phyloP scores from a whole-genome alignment of 2,888 invertebrate genomes.

The Clistopyga incitator region DNA sequence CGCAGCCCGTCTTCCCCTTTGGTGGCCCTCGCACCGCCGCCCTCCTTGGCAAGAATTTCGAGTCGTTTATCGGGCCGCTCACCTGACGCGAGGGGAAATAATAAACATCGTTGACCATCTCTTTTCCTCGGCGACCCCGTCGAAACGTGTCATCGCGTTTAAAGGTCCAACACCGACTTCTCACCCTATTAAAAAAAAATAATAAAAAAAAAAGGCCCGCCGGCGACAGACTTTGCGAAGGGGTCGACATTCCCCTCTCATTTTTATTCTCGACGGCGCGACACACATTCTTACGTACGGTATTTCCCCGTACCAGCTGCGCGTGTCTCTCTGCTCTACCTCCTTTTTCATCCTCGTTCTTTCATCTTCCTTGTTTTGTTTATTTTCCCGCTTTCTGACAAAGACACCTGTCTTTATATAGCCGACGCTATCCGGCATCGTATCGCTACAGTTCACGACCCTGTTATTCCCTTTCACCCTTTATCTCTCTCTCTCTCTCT shows the following conservation, averaged over 20 bases:
- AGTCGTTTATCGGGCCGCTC: slow-evolving; percentile 21
- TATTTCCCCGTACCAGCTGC: slow-evolving; percentile 51
- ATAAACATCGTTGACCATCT: slow-evolving; percentile 55
- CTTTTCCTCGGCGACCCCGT: slow-evolving; percentile 51
- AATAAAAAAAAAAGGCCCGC: slow-evolving; percentile 37
- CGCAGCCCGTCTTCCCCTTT: not conserved
- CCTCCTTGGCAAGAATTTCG: slow-evolving; percentile 8
- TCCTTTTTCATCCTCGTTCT: slow-evolving; percentile 16
- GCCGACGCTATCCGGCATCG: slow-evolving; percentile 54
- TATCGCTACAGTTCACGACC: slow-evolving; percentile 64
- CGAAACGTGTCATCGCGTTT: slow-evolving; percentile 62
- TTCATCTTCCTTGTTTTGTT: slow-evolving; percentile 25
- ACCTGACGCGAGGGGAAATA: slow-evolving; percentile 40
- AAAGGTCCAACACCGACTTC: slow-evolving; percentile 51
- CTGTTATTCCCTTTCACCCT: slow-evolving; percentile 64
- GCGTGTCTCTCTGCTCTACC: slow-evolving; percentile 44
- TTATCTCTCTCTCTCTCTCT: slow-evolving; percentile 32
- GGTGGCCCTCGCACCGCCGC: not conserved
- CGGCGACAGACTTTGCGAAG: slow-evolving; percentile 51
- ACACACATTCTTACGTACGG: slow-evolving; percentile 61
- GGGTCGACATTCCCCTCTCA: slow-evolving; percentile 63
- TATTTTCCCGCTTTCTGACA: slow-evolving; percentile 41
- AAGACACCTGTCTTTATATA: slow-evolving; percentile 56
- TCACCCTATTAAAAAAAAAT: slow-evolving; percentile 29
- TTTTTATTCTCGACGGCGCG: slow-evolving; percentile 56